These are phyloP conservation scores for Anas bernieri DNA, from an alignment of 2,797 vertebrate genomes.

Conservation along the genomic window DNA sequence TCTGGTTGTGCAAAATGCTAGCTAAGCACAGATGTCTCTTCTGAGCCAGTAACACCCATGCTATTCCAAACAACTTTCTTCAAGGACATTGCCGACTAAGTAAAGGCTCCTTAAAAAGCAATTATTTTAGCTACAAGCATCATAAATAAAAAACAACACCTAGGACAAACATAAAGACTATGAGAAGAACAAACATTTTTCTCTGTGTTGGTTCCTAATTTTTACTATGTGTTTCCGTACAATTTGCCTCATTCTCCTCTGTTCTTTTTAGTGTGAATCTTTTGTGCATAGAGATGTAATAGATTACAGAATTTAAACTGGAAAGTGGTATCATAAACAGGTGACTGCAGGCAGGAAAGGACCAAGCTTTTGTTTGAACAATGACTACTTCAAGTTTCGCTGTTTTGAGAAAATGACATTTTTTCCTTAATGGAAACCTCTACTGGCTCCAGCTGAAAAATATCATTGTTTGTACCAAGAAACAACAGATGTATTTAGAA, in stretches of 20 bases:
- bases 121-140: not conserved
- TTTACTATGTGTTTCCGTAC: not conserved
- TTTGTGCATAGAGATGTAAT: not conserved
- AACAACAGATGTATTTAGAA: constrained; percentile 42
- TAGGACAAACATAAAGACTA: not conserved
- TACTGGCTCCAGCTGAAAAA: not conserved
- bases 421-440: constrained; percentile 15
- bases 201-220: not conserved
- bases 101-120: not conserved
- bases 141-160: not conserved
- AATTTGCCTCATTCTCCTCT: not conserved
- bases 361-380: not conserved
- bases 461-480: not conserved
- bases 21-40: constrained; percentile 3
- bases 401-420: not conserved
- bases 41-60: constrained; percentile 17
- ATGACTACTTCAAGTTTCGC: not conserved
- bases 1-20: not conserved
- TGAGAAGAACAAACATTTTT: not conserved
- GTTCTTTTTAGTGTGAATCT: not conserved
- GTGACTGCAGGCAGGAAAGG: not conserved
- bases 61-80: constrained; percentile 6
- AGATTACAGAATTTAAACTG: not conserved
- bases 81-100: constrained; percentile 27
- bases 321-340: not conserved